A percentile compares a stretch with the other conserved stretches of the same genome.
Conservation (phyloP, 1,140 invertebrate genomes). For the Ceratina calcarata region DNA sequence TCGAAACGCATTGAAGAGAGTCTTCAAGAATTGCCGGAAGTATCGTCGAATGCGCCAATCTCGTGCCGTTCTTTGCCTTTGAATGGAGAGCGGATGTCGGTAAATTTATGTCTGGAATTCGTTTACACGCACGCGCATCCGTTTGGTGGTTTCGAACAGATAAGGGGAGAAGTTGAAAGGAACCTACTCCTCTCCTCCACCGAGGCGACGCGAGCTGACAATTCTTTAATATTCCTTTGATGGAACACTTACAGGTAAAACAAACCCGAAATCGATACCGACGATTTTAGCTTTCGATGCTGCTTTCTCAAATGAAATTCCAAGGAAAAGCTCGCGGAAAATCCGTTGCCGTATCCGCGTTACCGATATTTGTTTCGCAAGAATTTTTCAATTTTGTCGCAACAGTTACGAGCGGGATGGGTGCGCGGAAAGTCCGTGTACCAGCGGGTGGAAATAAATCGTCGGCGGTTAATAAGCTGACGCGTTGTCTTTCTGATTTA, state of each 20-base stretch:
- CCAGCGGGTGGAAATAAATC: slow-evolving; percentile 60
- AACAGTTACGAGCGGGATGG: slow-evolving; percentile 10
- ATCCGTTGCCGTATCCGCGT: no score
- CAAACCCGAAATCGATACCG: not conserved
- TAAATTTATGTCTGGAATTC: slow-evolving; percentile 62
- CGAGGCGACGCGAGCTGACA: not conserved
- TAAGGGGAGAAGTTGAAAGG: not conserved
- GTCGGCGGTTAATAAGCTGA: slow-evolving; percentile 67
- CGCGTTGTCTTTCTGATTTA: slow-evolving; percentile 71
- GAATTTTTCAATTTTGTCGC: slow-evolving; percentile 18
- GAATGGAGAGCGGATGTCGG: slow-evolving; percentile 59
- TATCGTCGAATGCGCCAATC: slow-evolving; percentile 53
- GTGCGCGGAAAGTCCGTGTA: slow-evolving; percentile 40
- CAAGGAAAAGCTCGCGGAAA: not conserved
- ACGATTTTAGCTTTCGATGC: no score
- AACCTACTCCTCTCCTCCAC: no score
- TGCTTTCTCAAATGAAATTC: not conserved
- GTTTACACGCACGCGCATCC: slow-evolving; percentile 53
- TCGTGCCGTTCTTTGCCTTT: slow-evolving; percentile 20
- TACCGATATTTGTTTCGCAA: not conserved
- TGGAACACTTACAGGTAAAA: not conserved
- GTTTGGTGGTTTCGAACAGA: slow-evolving; percentile 12
- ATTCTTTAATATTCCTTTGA: not conserved
- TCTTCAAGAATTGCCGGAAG: slow-evolving; percentile 55
- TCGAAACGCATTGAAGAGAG: slow-evolving; percentile 10